These are phyloP conservation scores for Pterophyllum scalare DNA, from an alignment of 2,113 vertebrate genomes.

Conservation along the genomic window DNA sequence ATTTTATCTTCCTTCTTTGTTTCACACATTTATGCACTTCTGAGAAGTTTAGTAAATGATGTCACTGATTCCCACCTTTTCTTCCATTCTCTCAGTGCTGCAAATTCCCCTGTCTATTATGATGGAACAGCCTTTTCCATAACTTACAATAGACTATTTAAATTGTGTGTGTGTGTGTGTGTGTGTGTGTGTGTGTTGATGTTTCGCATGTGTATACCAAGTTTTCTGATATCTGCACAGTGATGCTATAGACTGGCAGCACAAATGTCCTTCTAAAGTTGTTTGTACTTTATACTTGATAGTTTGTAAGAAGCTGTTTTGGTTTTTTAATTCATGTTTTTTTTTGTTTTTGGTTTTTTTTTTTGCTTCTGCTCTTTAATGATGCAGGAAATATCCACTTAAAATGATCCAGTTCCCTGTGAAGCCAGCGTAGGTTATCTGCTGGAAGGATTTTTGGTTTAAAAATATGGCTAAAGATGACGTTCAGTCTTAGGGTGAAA, in stretches of 20 bases:
- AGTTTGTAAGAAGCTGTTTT: not conserved
- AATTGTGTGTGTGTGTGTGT: not conserved
- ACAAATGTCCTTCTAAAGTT: not conserved
- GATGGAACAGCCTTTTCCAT: constrained; percentile 42
- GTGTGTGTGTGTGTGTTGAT: not conserved
- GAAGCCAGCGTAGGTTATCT: not conserved
- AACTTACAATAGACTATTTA: constrained; percentile 33
- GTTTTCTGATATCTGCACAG: not conserved
- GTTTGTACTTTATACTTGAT: not conserved
- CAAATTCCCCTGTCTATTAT: constrained; percentile 47
- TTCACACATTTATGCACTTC: not conserved
- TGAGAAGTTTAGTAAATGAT: constrained; percentile 25
- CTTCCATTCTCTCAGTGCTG: constrained; percentile 56
- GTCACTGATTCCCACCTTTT: constrained; percentile 34
- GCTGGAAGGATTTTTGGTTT: not conserved
- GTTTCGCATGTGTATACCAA: not conserved
- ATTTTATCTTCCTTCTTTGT: not conserved
- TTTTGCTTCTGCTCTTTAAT: not conserved
- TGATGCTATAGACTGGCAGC: not conserved
- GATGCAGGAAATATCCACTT: not conserved
- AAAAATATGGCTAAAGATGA: not conserved
- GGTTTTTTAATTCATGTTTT: no score
- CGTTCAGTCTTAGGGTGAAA: not conserved
- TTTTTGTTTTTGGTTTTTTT: no score
- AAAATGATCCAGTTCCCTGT: not conserved